Conservation (phyloP, 1,140 invertebrate species). For the Sogatella furcifera region DNA sequence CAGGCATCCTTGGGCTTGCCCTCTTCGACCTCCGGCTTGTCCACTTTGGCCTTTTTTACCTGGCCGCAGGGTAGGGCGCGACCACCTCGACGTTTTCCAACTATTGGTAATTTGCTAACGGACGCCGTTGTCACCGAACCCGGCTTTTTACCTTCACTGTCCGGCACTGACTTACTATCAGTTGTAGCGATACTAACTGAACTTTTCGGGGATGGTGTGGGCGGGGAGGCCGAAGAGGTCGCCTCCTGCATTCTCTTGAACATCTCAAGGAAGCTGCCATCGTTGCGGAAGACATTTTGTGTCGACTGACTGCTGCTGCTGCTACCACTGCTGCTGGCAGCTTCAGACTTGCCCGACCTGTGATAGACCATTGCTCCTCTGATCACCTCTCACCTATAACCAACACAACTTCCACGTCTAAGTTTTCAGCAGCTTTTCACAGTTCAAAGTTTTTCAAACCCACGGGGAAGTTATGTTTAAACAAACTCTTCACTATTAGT, state of each 20-base stretch:
- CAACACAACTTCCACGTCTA: constrained; percentile 22
- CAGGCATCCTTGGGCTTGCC: constrained; percentile 74
- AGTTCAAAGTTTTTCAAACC: too few species aligned
- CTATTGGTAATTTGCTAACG: constrained; percentile 40
- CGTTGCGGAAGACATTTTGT: constrained; percentile 62
- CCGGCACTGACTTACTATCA: constrained; percentile 27
- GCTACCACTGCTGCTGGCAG: background rate
- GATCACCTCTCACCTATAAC: constrained; percentile 13
- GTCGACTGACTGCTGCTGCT: constrained; percentile 1
- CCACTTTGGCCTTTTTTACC: constrained; percentile 70
- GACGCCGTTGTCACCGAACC: background rate
- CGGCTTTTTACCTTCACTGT: background rate
- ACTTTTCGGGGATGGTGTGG: constrained; percentile 30
- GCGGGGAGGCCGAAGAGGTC: constrained; percentile 4
- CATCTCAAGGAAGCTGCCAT: constrained; percentile 80
- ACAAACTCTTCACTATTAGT: too few species aligned
- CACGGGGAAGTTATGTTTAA: too few species aligned
- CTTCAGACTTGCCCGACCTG: constrained; percentile 12
- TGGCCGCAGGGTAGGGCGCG: constrained; percentile 79
- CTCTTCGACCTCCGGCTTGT: constrained; percentile 44
- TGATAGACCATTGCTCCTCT: constrained; percentile 17
- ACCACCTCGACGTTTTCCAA: constrained; percentile 75
- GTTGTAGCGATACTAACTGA: constrained; percentile 29
- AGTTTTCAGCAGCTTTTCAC: constrained; percentile 1
- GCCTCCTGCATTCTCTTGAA: constrained; percentile 79